Percentiles rank a stretch among this genome's conserved stretches.
phyloP scores from a whole-genome alignment of 2,888 invertebrate species.

The Fragum fragum region DNA sequence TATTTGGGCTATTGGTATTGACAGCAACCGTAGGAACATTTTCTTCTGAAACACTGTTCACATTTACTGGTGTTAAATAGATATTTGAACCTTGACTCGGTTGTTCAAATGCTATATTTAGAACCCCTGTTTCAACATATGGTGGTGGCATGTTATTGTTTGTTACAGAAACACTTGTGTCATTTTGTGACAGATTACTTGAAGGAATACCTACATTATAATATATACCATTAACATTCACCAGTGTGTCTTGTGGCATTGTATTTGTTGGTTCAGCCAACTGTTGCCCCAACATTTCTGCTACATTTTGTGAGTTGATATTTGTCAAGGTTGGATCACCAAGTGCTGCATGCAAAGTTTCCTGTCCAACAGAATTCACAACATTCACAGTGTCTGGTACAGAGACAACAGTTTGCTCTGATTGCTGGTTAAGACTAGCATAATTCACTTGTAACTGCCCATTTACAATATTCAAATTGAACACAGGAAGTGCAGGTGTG shows the following conservation, averaged over 20 bases:
- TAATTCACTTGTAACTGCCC: conserved; percentile 8
- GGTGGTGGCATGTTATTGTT: not conserved
- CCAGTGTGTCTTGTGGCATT: not conserved
- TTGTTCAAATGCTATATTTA: not conserved
- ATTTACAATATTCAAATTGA: conserved; percentile 17
- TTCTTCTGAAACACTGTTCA: not conserved
- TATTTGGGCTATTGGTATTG: not conserved
- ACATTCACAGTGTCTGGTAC: not conserved
- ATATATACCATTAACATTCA: not conserved
- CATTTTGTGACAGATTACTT: not conserved
- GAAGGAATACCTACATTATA: not conserved
- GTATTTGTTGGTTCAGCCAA: not conserved
- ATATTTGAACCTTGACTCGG: not conserved
- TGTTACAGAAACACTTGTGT: not conserved
- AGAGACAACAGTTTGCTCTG: not conserved
- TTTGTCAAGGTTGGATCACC: not conserved
- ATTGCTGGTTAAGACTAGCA: not conserved
- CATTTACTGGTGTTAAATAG: not conserved
- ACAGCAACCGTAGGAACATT: not conserved
- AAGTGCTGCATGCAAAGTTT: not conserved
- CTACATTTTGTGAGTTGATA: not conserved
- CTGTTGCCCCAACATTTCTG: not conserved
- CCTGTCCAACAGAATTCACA: not conserved
- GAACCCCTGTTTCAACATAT: not conserved
- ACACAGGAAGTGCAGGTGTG: not conserved